Evolutionary conservation across 2,797 vertebrate species (phyloP).

Genomic region (Oryzias sinensis): DNA sequence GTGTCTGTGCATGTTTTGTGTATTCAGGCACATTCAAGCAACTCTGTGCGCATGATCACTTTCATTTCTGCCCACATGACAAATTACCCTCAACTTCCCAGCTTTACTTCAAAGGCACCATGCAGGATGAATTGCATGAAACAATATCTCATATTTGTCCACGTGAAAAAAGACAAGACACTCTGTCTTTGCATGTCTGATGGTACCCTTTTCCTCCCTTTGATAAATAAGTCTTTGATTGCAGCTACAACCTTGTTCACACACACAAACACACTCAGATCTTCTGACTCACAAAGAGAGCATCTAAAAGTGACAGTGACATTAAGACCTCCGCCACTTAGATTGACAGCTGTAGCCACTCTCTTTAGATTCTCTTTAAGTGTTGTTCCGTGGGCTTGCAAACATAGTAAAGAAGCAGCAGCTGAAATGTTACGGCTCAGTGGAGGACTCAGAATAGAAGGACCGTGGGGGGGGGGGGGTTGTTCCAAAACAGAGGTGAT

Average conservation of each 20-base stretch:
- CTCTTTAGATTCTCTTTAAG: constrained; percentile 51
- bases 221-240: constrained; percentile 74
- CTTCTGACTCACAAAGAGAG: constrained; percentile 32
- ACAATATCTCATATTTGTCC: constrained; percentile 70
- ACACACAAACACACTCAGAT: constrained; percentile 1
- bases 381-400: constrained; percentile 55
- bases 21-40: constrained; percentile 26
- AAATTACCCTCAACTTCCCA: constrained; percentile 49
- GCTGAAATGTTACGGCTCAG: constrained; percentile 62
- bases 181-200: constrained; percentile 56
- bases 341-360: constrained; percentile 71
- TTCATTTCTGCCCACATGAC: constrained; percentile 56
- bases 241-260: constrained; percentile 27
- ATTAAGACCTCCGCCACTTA: constrained; percentile 33
- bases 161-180: constrained; percentile 62
- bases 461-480: constrained; percentile 25
- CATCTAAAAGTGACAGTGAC: constrained; percentile 49
- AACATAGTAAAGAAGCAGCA: constrained; percentile 64
- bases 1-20: background rate
- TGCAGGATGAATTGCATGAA: constrained; percentile 66
- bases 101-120: constrained; percentile 58
- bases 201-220: constrained; percentile 38
- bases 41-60: constrained; percentile 35
- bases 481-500: constrained; percentile 23
- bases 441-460: constrained; percentile 59